Evolutionary conservation across 2,888 invertebrate species (phyloP), one percentile per base, ranked within the genome.

Genomic region (Drosophila limbata): DNA sequence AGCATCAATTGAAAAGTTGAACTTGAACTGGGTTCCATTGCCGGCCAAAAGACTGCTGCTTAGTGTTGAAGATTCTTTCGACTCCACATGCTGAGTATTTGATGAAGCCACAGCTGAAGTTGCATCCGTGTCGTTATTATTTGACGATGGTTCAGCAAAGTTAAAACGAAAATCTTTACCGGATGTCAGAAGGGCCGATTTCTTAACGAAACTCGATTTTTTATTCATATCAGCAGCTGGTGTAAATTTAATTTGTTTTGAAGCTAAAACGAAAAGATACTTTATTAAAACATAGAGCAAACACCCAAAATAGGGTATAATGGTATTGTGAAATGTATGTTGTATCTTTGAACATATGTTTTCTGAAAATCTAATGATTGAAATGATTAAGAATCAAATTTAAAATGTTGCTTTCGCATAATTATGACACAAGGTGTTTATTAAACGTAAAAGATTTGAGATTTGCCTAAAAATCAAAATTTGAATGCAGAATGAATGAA

Each of bases 131-230:
- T 45, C 31, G 0, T 28, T 50, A 25, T 53, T 63, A 13, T 40
- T 25, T 25, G 25, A 25, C 3, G 61, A 2, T 21, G 75, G 75
- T 15, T 93, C 92, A 74, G 93, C 91, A 88, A 95, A 95, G 83
- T 94, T 92, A 75, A 94, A 94, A 86, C 93, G 93, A 90, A 95
- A 95, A 50, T 93, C 92, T 68, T 92, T 93, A 5, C 94, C 94
- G 0, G 94, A 93, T 9, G 93, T 92, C 15, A 90, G 45, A 79
- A 94, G 93, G 31, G 93, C 93, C 2, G 95, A 95, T 92, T 95
- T 96, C 86, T 94, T 95, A 13, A 96, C 89, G 92, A 95, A 96
- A 76, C 94, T 93, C 8, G 95, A 96, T 90, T 95, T 96, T 52
- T 92, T 92, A 47, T 90, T 92, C 82, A 94, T 82, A 35, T 93